Base-by-base conservation (phyloP, 1,140 invertebrate genomes). In the Danaus melanippus region DNA sequence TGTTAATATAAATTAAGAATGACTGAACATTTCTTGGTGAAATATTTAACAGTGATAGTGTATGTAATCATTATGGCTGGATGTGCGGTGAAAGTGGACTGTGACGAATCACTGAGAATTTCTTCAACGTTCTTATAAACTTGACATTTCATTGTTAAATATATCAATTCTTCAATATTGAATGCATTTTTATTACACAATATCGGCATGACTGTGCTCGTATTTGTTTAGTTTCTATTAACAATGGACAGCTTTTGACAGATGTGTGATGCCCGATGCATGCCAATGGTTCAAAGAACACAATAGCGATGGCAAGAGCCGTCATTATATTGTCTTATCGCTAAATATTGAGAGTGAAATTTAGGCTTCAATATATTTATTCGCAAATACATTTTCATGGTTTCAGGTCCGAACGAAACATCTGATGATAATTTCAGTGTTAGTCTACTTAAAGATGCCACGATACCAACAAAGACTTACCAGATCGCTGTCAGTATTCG, bases 401-500 rank as follows among this genome's bases (percentile, higher is more conserved):
- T 48, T 48, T 42, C 54, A 50, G 10, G 47, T 45, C 45, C 42
- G 17, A 43, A 12, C 10, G 15, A n/a, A 44, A 56, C n/a, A n/a
- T 54, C 41, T 8, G 46, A 54, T 8, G 46, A 54, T 48, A 8
- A 41, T 46, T 11, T 12, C 39, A 12, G n/a, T 54, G 53, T 3
- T 1, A 15, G 15, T 15, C 15, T 15, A 15, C 15, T 15, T 15
- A 15, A 15, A 15, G 15, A 15, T 3, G 15, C 15, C 1, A 48
- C 39, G 40, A 10, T 21, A 48, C 21, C 15, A 12, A 39, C 55
- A 9, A 21, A 57, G 15, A 84, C 83, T 84, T 72, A 84, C 83
- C 80, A 86, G 67, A 66, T 82, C 79, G 39, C 62, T 75, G 70
- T 83, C 74, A 64, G 68, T 60, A 8, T 69, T 60, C 3, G 70